phyloP scores from a whole-genome alignment of 2,888 invertebrate genomes.

The Protodeltote pygarga region DNA sequence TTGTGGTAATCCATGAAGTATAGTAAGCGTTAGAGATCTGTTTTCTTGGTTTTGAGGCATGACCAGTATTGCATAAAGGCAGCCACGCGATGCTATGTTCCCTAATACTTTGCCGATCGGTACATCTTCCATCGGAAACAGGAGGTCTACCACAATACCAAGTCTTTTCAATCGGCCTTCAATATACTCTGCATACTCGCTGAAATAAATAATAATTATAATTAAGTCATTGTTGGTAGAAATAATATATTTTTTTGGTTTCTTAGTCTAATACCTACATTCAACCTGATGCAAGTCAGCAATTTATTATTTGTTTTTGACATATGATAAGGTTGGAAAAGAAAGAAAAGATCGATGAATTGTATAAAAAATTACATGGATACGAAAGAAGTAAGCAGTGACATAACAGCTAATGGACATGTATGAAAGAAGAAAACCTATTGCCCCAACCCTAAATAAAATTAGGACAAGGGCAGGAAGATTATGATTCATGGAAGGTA shows the following conservation, averaged over 20 bases:
- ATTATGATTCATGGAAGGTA: no score
- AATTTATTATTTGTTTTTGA: no score
- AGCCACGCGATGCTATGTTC: constrained; percentile 95
- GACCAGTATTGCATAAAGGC: constrained; percentile 95
- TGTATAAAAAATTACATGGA: no score
- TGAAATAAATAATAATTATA: constrained; percentile 59
- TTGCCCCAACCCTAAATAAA: no score
- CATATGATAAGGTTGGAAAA: no score
- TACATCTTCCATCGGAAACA: constrained; percentile 97
- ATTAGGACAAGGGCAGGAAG: no score
- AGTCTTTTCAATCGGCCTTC: constrained; percentile 92
- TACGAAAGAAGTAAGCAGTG: no score
- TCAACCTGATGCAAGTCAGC: no score
- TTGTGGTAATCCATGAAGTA: constrained; percentile 96
- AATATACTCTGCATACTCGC: constrained; percentile 95
- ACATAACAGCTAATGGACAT: no score
- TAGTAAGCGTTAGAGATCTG: constrained; percentile 95
- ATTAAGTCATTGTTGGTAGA: background rate
- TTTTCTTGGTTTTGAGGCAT: constrained; percentile 95
- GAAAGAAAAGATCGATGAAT: no score
- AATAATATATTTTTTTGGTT: background rate
- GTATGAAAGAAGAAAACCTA: no score
- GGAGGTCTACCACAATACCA: constrained; percentile 93
- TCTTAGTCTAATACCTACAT: no score
- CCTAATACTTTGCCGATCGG: constrained; percentile 92